Evolutionary conservation across 1,140 invertebrate genomes (phyloP), one percentile per base, ranked within the genome.

Genomic region (Drosophila murphyi): DNA sequence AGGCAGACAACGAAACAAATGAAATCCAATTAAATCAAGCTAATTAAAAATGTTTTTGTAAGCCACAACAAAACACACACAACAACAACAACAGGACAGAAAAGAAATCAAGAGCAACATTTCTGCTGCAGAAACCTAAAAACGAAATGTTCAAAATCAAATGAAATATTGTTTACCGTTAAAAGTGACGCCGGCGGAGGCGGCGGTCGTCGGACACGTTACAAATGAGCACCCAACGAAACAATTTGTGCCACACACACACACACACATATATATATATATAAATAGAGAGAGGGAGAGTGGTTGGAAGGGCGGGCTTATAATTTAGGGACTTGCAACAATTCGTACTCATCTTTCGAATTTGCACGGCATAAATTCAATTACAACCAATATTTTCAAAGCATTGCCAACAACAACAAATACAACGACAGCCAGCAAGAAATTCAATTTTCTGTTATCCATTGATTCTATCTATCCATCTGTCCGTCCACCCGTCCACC

Each of bases 391-490:
- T 82, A 86, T 86, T 82, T 86, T 72, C 75, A 70, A 72, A 76
- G 54, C 65, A 77, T 76, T 80, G 71, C 63, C 69, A 62, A 68
- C 47, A 70, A 59, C 74, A 74, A 70, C 59, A 65, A n/a, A 45
- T 59, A 35, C 47, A 45, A 31, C 51, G 43, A 12, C 34, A 37
- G 20, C 20, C 34, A 41, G 7, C 32, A 60, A 43, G 50, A 70
- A 88, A 86, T 87, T 87, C 83, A 82, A 87, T 87, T 89, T 89
- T 74, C 80, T 71, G 70, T 74, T 79, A 89, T 80, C 67, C 85
- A 82, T 78, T 74, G 68, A 29, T 52, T 48, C 71, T 73, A 64
- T 70, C 70, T 70, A 69, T 70, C 75, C 74, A 65, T 57, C 62
- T 48, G 31, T 47, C 31, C 7, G 43, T 35, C 43, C 5, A 7